Base-by-base conservation (phyloP, 2,113 vertebrate species). In the Albula goreensis region DNA sequence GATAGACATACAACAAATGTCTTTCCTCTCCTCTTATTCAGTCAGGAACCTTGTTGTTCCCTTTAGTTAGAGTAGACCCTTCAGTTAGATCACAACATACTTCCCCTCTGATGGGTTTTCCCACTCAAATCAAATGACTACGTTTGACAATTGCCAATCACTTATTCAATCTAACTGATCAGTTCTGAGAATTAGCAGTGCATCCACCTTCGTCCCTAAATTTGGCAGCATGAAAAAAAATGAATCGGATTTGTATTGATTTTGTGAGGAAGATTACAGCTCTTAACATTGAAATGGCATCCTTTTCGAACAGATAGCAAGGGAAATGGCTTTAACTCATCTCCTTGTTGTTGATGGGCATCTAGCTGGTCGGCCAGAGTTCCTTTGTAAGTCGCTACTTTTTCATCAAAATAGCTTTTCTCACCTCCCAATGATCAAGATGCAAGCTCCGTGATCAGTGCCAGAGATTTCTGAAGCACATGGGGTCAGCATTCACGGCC, bases 161-260 rank as follows among this genome's bases (percentile, higher is more conserved):
- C 85, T 81, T 50, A 85, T 49, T 66, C 60, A 66, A 85, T 85
- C 85, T 80, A 77, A 31, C 52, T 78, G 9, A 56, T 49, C 80
- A 82, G 77, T 86, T 86, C 85, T 82, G 60, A 60, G 85, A 86
- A 77, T 78, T 77, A 82, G 85, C 48, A 82, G 50, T 74, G 22
- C 63, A 48, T 82, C 77, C 80, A 82, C 85, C 85, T 86, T 86
- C 63, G 74, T 63, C 85, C 81, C 66, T 57, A 74, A 74, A 86
- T 49, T 52, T 80, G 63, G 80, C 49, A 81, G 56, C 3, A 15
- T 11, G 56, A 52, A 48, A 48, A 50, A 56, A 50, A 79, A 81
- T 86, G 51, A 17, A 86, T 86, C 80, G 22, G n/a, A 77, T 86
- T 86, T 86, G 25, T 56, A 82, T 86, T 48, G 80, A 82, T 86